Conservation (phyloP, 35 echinoderm and acorn worm genomes). For the Chiridota heheva region DNA sequence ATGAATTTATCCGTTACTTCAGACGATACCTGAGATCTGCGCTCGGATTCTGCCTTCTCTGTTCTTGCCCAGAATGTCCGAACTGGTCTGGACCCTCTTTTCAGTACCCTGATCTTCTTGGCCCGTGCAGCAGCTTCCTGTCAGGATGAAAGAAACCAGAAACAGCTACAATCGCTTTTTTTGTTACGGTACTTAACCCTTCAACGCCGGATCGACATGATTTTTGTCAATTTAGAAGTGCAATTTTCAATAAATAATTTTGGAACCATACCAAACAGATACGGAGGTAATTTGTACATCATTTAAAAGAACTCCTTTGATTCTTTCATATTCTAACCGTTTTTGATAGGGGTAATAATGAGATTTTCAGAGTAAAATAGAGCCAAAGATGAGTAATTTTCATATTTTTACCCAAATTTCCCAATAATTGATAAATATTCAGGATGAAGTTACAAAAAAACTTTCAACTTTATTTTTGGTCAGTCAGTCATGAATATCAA, state of each 20-base stretch:
- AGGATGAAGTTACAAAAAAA: not conserved
- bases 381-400: no score
- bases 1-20: not conserved
- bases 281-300: no score
- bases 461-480: not conserved
- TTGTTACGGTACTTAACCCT: not conserved
- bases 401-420: not conserved
- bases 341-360: no score
- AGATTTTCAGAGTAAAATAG: no score
- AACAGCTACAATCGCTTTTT: not conserved
- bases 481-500: no score
- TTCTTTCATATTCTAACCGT: no score
- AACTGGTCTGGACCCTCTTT: slow-evolving; percentile 54
- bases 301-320: no score
- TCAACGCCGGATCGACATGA: no score
- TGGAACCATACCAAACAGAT: no score
- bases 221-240: no score
- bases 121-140: slow-evolving; percentile 71
- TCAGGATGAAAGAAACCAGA: not conserved
- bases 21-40: not conserved
- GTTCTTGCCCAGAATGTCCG: slow-evolving; percentile 61
- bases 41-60: not conserved
- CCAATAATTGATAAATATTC: no score
- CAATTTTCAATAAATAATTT: no score
- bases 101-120: slow-evolving; percentile 40